Evolutionary conservation across 2,113 vertebrate species (phyloP), one percentile per base, ranked within the genome.

Genomic region (Phycodurus eques): DNA sequence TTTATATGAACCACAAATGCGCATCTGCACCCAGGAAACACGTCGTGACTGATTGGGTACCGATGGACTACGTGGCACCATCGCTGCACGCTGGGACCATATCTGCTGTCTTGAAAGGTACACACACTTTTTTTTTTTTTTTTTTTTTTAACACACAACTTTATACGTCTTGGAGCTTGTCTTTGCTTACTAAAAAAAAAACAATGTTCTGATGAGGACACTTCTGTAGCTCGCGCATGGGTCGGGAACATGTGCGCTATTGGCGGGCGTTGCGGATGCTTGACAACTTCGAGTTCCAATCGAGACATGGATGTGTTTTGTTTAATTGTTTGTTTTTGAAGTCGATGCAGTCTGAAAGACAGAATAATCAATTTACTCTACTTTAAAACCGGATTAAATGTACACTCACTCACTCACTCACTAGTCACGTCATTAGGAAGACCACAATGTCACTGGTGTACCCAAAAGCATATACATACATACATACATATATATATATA

Each of bases 61-160:
- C 39, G 22, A 20, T 65, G 62, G 62, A 39, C 42, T 44, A 20
- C 33, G 8, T 42, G 64, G 14, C n/a, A 66, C n/a, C 12, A 47
- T 35, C 14, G 14, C 59, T 8, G 59, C 64, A 47, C 35, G 17
- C 20, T 63, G 19, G 17, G 35, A 63, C n/a, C 22, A 11, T 31
- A n/a, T 47, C 8, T 19, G 6, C 59, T 14, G 33, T 5, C 15
- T 61, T 17, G 0, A 12, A 42, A 83, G 84, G 88, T 84, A 74
- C 73, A 75, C 4, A 31, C 57, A 20, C 35, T 39, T 39, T 39
- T 27, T 27, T 27, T 1, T 72, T 5, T 66, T 11, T 20, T 61
- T 43, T n/a, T n/a, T n/a, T n/a, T n/a, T n/a, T n/a, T n/a, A n/a
- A n/a, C n/a, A 9, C 13, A 7, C 70, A 83, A 90, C 83, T 82